Evolutionary conservation across 2,797 vertebrate genomes (phyloP), one percentile per base, ranked within the genome.

Genomic region (Gorsachius magnificus): DNA sequence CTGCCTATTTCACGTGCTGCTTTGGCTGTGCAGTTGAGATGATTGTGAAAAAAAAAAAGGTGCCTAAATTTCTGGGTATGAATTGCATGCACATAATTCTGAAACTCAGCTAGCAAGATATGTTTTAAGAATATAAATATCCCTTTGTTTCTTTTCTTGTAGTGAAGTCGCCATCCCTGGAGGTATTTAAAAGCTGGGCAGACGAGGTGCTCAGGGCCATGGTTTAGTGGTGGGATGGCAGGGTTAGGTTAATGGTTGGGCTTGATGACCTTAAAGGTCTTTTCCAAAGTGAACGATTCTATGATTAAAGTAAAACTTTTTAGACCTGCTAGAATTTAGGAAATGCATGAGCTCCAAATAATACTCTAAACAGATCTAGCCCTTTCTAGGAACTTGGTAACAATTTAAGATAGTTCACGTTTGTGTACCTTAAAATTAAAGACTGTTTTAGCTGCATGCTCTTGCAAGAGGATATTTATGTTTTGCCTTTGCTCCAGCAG

Each of bases 391-490:
- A 75, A 65, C 17, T 54, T 38, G 33, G 33, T 36, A 50, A 16
- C 22, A 29, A 6, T 10, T 24, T 41, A 35, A 83, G 48, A 29
- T 58, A 63, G 25, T 63, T 83, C 33, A 78, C 35, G 31, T 78
- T 56, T 58, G 35, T 43, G 11, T 24, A 46, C 24, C 36, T 75
- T 61, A 51, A 58, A 76, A 56, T 61, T 35, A 72, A 85, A 70
- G 29, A 10, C 31, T 35, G 2, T 17, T 41, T 70, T 36, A 83
- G 28, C n/a, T 63, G 41, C 0, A 0, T 36, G 20, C 17, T 68
- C 28, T 48, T 45, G 36, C 22, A 56, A 56, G 24, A 60, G 45
- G 29, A 8, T 48, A 9, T 77, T 83, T 61, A 5, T 22, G 14
- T 35, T 90, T 72, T 57, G 17, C 38, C 43, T 65, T 84, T 54